Evolutionary conservation across 2,113 vertebrate genomes (phyloP).

Genomic region (Thalassoma bifasciatum): DNA sequence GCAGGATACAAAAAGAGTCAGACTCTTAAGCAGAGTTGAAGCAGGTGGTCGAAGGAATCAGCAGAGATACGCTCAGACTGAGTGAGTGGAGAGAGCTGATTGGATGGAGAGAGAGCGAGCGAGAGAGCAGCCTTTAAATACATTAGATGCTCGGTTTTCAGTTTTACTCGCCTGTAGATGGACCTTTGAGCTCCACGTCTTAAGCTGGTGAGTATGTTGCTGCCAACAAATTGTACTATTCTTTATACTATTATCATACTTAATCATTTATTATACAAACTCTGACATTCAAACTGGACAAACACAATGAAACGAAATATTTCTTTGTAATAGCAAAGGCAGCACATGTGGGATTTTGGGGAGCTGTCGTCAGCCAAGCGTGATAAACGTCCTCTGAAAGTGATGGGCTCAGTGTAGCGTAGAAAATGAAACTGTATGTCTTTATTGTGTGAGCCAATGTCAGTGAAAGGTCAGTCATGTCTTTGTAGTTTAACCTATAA

Average conservation of each 20-base stretch:
- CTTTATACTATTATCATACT: neutral
- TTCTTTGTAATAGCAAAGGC: neutral
- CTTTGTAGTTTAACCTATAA: neutral
- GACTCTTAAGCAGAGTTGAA: conserved; percentile 49
- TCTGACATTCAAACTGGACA: neutral
- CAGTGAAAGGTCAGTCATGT: conserved; percentile 17
- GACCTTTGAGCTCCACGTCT: conserved; percentile 27
- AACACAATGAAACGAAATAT: neutral
- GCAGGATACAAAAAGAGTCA: conserved; percentile 45
- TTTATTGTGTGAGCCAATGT: neutral
- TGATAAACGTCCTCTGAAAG: conserved; percentile 7
- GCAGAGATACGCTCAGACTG: conserved; percentile 26
- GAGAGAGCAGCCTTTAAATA: conserved; percentile 27
- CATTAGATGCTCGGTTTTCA: conserved; percentile 23
- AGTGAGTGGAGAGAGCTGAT: conserved; percentile 24
- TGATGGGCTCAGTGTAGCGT: conserved; percentile 17
- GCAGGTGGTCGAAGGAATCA: conserved; percentile 56
- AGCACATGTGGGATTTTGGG: neutral
- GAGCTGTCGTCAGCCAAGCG: conserved; percentile 19
- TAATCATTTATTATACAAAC: neutral
- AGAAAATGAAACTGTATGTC: conserved; percentile 4
- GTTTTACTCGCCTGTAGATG: neutral
- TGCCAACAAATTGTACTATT: neutral
- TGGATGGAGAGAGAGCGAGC: conserved; percentile 26
- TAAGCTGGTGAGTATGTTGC: conserved; percentile 48